A percentile compares a stretch with the other conserved stretches of the same genome.
These are phyloP conservation scores for Notarius quadriscutis DNA, from an alignment of 2,113 vertebrate genomes.

Conservation along the genomic window DNA sequence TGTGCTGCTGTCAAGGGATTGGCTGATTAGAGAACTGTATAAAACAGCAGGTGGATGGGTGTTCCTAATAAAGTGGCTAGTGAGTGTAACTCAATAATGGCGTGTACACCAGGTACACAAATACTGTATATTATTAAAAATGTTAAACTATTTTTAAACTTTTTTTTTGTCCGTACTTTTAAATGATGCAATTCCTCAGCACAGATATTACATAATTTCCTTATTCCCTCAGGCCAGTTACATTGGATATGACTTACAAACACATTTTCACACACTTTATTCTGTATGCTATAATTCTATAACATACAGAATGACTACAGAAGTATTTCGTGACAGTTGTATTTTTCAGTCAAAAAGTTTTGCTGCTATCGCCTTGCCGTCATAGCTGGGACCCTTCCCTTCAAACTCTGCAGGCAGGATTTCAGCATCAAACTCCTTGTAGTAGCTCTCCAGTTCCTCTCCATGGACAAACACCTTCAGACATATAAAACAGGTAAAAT, in stretches of 20 bases:
- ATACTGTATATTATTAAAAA: background rate
- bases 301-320: slow-evolving; percentile 30
- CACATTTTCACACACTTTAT: background rate
- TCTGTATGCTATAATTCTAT: slow-evolving; percentile 31
- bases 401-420: slow-evolving; percentile 92
- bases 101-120: slow-evolving; percentile 14
- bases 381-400: slow-evolving; percentile 84
- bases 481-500: background rate
- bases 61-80: too few species aligned
- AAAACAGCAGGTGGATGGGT: too few species aligned
- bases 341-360: slow-evolving; percentile 81
- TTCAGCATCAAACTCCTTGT: slow-evolving; percentile 87
- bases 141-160: background rate
- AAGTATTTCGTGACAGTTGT: slow-evolving; percentile 17
- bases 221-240: background rate
- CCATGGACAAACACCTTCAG: slow-evolving; percentile 90
- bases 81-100: background rate
- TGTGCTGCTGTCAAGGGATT: too few species aligned
- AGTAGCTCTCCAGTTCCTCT: slow-evolving; percentile 89
- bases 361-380: slow-evolving; percentile 82
- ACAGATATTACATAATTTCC: background rate
- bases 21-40: too few species aligned
- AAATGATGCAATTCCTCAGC: background rate
- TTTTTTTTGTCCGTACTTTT: background rate
- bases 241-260: background rate